Conservation (phyloP, 2,113 vertebrate species). For the Cephalopholis sonnerati region DNA sequence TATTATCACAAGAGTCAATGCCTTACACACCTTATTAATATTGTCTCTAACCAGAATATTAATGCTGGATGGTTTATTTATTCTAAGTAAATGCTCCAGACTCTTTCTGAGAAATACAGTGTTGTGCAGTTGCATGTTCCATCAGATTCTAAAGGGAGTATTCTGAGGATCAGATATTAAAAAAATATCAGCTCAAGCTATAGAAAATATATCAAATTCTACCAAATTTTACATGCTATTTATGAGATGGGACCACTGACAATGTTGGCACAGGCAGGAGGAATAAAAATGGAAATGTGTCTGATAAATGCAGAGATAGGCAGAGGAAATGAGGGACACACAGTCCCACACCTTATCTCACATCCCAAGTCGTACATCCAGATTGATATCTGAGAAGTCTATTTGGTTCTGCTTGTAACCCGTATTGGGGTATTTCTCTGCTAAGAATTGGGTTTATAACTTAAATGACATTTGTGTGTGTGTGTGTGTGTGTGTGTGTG, state of each 20-base stretch:
- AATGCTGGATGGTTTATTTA: background rate
- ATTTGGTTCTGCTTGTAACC: slow-evolving; percentile 5
- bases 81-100: background rate
- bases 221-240: slow-evolving; percentile 13
- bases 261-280: slow-evolving; percentile 12
- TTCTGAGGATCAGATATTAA: slow-evolving; percentile 14
- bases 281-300: slow-evolving; percentile 57
- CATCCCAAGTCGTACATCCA: slow-evolving; percentile 5
- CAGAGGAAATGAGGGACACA: slow-evolving; percentile 23
- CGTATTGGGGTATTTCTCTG: background rate
- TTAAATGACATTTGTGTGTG: background rate
- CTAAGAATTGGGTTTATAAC: slow-evolving; percentile 17
- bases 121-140: background rate
- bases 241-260: slow-evolving; percentile 11
- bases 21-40: background rate
- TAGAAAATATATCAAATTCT: slow-evolving; percentile 9
- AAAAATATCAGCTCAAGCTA: background rate
- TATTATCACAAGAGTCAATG: too few species aligned
- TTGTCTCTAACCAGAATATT: background rate
- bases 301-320: slow-evolving; percentile 40
- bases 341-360: slow-evolving; percentile 34
- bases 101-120: background rate
- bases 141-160: slow-evolving; percentile 7
- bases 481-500: background rate
- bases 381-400: slow-evolving; percentile 31